These are phyloP conservation scores for Platerodrilus igneus DNA, from an alignment of 2,888 invertebrate genomes.

Conservation along the genomic window DNA sequence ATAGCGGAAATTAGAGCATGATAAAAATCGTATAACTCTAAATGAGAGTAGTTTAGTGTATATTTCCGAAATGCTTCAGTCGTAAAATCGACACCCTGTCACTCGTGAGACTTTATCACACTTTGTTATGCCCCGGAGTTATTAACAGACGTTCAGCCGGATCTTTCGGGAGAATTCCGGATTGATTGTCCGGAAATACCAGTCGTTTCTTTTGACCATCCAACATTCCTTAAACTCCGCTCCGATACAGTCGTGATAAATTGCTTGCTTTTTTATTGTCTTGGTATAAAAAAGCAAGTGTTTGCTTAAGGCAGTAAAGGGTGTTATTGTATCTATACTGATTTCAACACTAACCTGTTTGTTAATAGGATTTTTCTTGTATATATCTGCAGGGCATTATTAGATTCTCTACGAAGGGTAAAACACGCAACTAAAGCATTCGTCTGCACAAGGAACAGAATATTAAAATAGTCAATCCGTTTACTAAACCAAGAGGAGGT, in stretches of 20 bases:
- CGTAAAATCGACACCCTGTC: conserved; percentile 7
- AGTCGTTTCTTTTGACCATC: conserved; percentile 36
- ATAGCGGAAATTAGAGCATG: too few species aligned
- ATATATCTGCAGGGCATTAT: too few species aligned
- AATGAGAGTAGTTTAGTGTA: too few species aligned
- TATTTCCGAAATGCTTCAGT: too few species aligned
- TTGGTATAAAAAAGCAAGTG: conserved; percentile 5
- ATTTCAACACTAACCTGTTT: conserved; percentile 3
- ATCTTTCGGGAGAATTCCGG: conserved; percentile 34
- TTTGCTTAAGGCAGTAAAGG: too few species aligned
- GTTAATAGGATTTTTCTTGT: conserved; percentile 6
- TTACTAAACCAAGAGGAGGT: too few species aligned
- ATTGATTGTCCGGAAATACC: conserved; percentile 40
- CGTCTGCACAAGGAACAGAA: too few species aligned
- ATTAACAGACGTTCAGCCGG: conserved; percentile 37
- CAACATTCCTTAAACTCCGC: conserved; percentile 36
- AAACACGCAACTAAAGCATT: too few species aligned
- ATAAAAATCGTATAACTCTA: too few species aligned
- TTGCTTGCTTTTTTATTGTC: conserved; percentile 33
- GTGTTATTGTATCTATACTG: neutral
- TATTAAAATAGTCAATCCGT: too few species aligned
- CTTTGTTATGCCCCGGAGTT: conserved; percentile 29
- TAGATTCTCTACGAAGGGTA: too few species aligned
- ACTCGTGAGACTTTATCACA: conserved; percentile 20
- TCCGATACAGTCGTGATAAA: conserved; percentile 39